Evolutionary conservation across 2,888 invertebrate genomes (phyloP).

Genomic region (Orthosia gothica): DNA sequence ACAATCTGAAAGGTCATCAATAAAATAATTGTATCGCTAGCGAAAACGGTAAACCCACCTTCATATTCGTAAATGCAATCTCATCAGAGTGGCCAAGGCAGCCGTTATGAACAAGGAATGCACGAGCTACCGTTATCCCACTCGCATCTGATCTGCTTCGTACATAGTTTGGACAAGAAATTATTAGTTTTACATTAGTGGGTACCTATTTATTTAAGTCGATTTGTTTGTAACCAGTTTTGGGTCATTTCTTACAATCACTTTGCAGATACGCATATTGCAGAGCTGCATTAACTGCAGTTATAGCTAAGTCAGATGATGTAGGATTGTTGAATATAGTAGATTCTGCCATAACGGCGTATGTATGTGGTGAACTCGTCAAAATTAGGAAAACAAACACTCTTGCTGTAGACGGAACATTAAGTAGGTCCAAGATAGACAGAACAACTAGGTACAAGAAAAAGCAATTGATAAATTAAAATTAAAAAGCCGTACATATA

Average conservation of each 20-base stretch:
- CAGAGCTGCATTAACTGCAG: background rate
- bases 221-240: constrained; percentile 17
- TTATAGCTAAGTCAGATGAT: background rate
- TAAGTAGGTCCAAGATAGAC: background rate
- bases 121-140: constrained; percentile 74
- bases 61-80: constrained; percentile 58
- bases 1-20: constrained; percentile 13
- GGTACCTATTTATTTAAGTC: constrained; percentile 29
- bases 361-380: background rate
- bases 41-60: constrained; percentile 41
- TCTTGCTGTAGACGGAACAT: background rate
- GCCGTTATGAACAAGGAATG: constrained; percentile 75
- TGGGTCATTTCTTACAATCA: constrained; percentile 1
- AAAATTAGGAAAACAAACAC: background rate
- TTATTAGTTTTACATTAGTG: constrained; percentile 62
- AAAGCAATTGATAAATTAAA: background rate
- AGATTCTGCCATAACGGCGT: background rate
- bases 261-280: background rate
- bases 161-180: constrained; percentile 73
- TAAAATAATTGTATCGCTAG: constrained; percentile 26
- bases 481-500: background rate
- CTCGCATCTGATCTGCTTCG: constrained; percentile 74
- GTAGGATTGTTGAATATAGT: background rate
- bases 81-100: constrained; percentile 65
- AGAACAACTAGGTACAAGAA: background rate